Evolutionary conservation across 2,797 vertebrate species (phyloP).

Genomic region (Cottoperca gobio): DNA sequence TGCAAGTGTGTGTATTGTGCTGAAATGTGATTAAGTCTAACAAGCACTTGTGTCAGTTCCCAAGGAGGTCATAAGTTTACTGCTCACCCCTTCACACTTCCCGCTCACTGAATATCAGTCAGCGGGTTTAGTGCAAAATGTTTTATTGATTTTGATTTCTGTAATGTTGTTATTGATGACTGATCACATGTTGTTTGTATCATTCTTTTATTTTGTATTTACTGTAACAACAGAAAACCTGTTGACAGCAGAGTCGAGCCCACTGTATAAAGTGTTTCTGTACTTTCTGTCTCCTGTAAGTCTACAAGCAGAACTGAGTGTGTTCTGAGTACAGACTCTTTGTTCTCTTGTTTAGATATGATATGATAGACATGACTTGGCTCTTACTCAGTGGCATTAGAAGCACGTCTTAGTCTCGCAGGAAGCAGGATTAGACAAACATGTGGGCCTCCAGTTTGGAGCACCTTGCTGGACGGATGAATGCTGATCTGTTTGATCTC

Average conservation of each 20-base stretch:
- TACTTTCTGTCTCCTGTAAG: background rate
- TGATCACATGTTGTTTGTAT: too few species aligned
- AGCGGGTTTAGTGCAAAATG: background rate
- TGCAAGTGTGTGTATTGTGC: background rate
- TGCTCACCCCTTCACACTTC: background rate
- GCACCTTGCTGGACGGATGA: too few species aligned
- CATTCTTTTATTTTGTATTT: background rate
- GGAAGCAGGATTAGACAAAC: constrained; percentile 65
- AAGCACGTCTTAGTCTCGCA: constrained; percentile 33
- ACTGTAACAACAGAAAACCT: background rate
- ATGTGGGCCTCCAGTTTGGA: constrained; percentile 26
- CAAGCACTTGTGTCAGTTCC: background rate
- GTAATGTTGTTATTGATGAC: background rate
- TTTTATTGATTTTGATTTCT: background rate
- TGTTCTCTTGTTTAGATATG: background rate
- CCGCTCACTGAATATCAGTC: background rate
- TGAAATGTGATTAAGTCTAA: constrained; percentile 18
- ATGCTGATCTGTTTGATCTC: too few species aligned
- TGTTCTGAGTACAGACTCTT: too few species aligned
- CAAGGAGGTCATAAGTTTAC: background rate
- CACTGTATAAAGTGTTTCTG: background rate
- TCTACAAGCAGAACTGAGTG: background rate
- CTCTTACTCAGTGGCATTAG: background rate
- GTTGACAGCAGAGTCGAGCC: background rate
- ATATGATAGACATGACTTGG: background rate